Evolutionary conservation across 2,113 vertebrate genomes (phyloP).

Genomic region (Dipodomys stephensi): DNA sequence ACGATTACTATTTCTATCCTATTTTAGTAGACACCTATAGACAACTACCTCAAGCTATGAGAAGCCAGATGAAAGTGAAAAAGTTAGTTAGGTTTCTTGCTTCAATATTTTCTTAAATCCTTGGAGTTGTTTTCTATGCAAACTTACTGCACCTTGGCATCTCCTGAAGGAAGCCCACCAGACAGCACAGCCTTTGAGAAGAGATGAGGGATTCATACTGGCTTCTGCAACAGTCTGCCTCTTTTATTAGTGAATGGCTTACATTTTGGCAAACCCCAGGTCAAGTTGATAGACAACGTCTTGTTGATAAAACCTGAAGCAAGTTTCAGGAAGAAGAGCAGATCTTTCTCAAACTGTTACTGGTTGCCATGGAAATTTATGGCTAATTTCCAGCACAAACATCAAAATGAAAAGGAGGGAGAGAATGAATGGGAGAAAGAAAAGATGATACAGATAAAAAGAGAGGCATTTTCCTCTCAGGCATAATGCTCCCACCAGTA

Average conservation of each 20-base stretch:
- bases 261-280: conserved; percentile 20
- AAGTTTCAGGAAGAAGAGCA: conserved; percentile 78
- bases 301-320: conserved; percentile 74
- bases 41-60: conserved; percentile 41
- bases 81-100: neutral
- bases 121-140: neutral
- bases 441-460: conserved; percentile 65
- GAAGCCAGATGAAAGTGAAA: neutral
- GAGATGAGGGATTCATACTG: neutral
- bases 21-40: neutral
- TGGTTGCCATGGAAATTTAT: conserved; percentile 81
- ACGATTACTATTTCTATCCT: neutral
- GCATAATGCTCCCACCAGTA: conserved; percentile 77
- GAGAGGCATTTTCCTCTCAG: conserved; percentile 66
- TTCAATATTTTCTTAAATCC: neutral
- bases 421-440: conserved; percentile 56
- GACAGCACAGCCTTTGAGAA: neutral
- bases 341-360: conserved; percentile 84
- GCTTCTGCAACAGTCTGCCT: neutral
- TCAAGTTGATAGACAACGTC: conserved; percentile 23
- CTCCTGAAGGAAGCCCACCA: neutral
- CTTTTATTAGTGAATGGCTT: conserved; percentile 12
- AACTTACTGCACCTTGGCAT: neutral
- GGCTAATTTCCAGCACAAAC: conserved; percentile 84
- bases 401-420: neutral